These are phyloP conservation scores for Callitettix versicolor DNA, from an alignment of 1,140 invertebrate species.

Conservation along the genomic window DNA sequence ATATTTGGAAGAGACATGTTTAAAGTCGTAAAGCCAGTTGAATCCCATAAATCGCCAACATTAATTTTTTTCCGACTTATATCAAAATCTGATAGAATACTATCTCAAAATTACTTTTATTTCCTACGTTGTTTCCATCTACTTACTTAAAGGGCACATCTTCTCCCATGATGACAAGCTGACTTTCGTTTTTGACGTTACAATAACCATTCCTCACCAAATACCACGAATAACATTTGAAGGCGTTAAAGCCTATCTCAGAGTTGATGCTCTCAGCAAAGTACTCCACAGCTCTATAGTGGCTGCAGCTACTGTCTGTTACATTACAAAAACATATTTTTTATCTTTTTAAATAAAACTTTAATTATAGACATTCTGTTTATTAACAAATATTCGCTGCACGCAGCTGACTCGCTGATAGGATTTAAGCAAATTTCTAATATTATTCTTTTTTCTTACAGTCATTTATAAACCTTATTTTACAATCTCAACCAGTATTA, in stretches of 20 bases:
- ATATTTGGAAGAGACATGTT: too few species aligned
- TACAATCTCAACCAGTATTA: neutral
- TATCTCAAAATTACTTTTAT: too few species aligned
- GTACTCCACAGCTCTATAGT: conserved; percentile 23
- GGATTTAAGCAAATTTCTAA: neutral
- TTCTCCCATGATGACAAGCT: neutral
- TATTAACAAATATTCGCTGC: neutral
- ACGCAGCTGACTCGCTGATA: neutral
- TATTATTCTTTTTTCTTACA: too few species aligned
- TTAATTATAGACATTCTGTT: neutral
- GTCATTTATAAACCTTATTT: neutral
- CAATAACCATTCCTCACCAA: neutral
- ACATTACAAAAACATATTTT: neutral
- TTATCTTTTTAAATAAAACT: neutral
- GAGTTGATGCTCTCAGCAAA: conserved; percentile 24
- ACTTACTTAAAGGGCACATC: conserved; percentile 2
- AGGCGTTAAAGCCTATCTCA: conserved; percentile 19
- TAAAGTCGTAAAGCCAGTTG: too few species aligned
- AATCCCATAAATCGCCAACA: too few species aligned
- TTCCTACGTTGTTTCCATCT: too few species aligned
- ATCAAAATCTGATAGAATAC: too few species aligned
- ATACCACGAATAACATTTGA: conserved; percentile 13
- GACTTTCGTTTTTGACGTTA: neutral
- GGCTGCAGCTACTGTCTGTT: conserved; percentile 24
- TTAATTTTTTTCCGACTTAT: too few species aligned